Conservation (phyloP, 2,113 vertebrate genomes). For the Tychaedon coryphoeus region DNA sequence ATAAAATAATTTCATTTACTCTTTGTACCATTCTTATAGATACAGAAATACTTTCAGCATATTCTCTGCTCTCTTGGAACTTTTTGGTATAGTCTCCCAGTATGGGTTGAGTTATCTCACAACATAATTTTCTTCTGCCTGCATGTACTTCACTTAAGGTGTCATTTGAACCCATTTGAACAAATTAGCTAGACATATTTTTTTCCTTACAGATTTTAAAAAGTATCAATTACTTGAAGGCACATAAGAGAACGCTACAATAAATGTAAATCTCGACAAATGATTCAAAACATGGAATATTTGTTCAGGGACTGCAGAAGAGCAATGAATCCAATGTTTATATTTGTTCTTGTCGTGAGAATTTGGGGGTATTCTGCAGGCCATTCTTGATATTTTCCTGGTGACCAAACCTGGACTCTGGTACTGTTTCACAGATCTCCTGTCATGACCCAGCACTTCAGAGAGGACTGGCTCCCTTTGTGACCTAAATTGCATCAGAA, state of each 20-base stretch:
- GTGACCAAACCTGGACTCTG: background rate
- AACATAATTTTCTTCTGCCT: background rate
- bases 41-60: background rate
- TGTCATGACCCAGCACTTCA: background rate
- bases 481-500: background rate
- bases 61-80: background rate
- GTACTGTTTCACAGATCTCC: background rate
- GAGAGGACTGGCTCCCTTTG: background rate
- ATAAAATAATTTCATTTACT: background rate
- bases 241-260: background rate
- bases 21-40: background rate
- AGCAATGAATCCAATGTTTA: background rate
- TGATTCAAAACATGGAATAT: background rate
- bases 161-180: background rate
- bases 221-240: background rate
- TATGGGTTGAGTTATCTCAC: background rate
- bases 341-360: background rate
- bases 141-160: background rate
- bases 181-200: fast-evolving
- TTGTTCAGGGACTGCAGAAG: background rate
- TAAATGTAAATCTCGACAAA: background rate
- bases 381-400: background rate
- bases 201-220: background rate
- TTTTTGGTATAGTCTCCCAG: background rate
- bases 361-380: background rate